Conservation (phyloP, 1,140 invertebrate genomes). For the Tetragnatha versicolor region DNA sequence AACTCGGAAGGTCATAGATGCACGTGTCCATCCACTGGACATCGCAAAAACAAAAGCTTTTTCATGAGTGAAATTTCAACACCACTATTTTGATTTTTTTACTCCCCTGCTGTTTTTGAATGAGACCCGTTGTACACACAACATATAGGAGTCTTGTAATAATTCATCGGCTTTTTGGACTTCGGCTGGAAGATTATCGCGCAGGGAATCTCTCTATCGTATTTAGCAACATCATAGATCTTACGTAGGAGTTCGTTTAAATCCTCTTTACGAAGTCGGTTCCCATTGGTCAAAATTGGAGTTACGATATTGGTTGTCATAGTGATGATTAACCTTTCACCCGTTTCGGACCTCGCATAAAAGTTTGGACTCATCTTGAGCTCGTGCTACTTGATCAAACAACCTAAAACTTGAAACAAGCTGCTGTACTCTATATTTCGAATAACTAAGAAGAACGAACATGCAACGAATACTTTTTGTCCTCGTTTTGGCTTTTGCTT, state of each 20-base stretch:
- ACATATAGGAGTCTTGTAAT: no score
- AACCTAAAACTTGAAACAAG: neutral
- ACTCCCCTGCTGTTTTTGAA: no score
- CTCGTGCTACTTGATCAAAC: neutral
- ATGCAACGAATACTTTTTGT: constrained; percentile 13
- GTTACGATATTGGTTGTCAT: neutral
- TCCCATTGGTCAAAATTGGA: neutral
- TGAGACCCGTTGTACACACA: neutral
- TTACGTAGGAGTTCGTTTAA: neutral
- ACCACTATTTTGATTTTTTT: neutral
- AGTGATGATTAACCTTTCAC: constrained; percentile 7
- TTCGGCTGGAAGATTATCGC: neutral
- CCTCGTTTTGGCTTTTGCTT: neutral
- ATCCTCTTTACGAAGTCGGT: neutral
- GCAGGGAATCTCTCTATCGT: neutral
- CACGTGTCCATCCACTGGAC: neutral
- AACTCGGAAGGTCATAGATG: neutral
- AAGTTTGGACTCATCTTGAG: neutral
- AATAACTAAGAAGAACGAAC: neutral
- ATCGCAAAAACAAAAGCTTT: neutral
- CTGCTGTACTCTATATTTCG: neutral
- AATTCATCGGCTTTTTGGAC: neutral
- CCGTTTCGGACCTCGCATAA: constrained; percentile 1
- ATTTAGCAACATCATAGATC: neutral
- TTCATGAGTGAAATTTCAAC: neutral